These are phyloP conservation scores for Cebuella pygmaea DNA, from an alignment of 2,797 vertebrate genomes.

Conservation along the genomic window DNA sequence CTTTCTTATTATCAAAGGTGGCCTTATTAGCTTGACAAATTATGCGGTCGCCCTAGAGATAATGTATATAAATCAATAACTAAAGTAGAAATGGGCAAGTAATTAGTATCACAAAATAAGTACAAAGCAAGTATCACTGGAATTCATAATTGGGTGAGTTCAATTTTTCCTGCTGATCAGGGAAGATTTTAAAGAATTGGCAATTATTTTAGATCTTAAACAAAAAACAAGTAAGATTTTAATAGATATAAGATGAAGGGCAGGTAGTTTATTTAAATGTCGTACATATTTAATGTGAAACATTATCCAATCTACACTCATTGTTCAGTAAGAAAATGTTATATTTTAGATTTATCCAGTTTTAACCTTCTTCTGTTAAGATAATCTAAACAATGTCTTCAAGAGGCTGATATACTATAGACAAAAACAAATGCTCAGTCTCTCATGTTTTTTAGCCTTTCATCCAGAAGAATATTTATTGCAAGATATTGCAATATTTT, in stretches of 20 bases:
- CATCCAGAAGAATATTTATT: neutral
- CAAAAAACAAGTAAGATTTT: neutral
- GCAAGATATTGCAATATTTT: neutral
- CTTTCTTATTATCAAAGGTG: neutral
- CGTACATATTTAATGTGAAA: neutral
- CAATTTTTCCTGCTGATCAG: neutral
- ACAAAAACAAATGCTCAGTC: neutral
- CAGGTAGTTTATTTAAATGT: neutral
- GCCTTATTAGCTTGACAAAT: neutral
- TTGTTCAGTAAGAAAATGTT: neutral
- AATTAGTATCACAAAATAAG: slow-evolving; percentile 4
- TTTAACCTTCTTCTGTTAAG: neutral
- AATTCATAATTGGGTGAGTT: neutral
- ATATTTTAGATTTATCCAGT: neutral
- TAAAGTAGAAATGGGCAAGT: neutral
- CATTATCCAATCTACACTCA: neutral
- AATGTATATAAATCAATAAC: neutral
- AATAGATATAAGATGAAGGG: neutral
- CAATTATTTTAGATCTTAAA: neutral
- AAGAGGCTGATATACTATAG: neutral
- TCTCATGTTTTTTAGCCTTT: neutral
- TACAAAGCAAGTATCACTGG: neutral
- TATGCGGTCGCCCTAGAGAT: neutral
- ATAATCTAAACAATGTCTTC: neutral
- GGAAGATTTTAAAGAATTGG: neutral